These are phyloP conservation scores for Alfaro cultratus DNA, from an alignment of 2,797 vertebrate genomes.

Conservation along the genomic window DNA sequence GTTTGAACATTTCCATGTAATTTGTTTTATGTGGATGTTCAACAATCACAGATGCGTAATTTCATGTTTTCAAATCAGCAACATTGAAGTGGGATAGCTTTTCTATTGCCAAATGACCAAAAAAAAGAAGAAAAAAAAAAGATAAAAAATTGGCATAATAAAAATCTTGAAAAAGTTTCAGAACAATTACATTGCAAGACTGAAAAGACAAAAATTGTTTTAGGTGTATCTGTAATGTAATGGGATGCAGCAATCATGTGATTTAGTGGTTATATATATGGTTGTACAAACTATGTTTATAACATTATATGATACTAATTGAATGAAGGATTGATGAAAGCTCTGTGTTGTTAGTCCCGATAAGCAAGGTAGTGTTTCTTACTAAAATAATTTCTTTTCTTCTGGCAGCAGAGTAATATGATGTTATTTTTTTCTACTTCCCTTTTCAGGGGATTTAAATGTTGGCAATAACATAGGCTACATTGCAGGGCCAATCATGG, in stretches of 20 bases:
- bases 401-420: neutral
- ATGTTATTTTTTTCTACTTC: neutral
- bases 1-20: neutral
- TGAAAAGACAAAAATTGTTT: neutral
- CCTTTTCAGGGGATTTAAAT: neutral
- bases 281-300: neutral
- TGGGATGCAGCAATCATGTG: neutral
- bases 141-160: neutral
- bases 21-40: neutral
- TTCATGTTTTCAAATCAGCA: too few relatives aligned
- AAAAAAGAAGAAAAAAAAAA: too few relatives aligned
- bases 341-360: neutral
- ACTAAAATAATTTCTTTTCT: neutral
- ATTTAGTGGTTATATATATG: neutral
- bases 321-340: neutral
- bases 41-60: too few relatives aligned
- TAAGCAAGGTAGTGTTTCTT: neutral
- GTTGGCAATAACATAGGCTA: neutral
- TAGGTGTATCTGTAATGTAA: too few relatives aligned
- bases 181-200: neutral
- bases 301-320: neutral
- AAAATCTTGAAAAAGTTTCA: neutral
- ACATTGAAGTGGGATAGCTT: too few relatives aligned
- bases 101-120: neutral
- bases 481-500: neutral